Evolutionary conservation across 2,888 invertebrate species (phyloP), one percentile per base, ranked within the genome.

Genomic region (Leucozona laternaria): DNA sequence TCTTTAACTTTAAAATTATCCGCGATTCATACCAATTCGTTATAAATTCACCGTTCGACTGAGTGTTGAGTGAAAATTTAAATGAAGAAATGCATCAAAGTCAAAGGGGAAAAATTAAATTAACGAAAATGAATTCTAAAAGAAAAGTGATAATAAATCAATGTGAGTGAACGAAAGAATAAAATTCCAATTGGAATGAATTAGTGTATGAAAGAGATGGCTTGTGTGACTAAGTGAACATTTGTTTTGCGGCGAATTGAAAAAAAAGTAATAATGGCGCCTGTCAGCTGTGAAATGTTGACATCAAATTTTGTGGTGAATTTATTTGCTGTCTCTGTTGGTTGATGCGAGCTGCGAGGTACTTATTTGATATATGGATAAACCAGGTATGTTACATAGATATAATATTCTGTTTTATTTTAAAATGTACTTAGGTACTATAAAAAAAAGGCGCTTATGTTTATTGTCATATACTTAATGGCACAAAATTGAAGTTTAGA

Each of bases 31-130:
- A 53, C 75, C 53, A n/a, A 31, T 73, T 13, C 15, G 53, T 58
- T 60, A 40, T 68, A 77, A 85, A 85, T 80, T 80, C 84, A 80
- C 80, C 76, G 77, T 62, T 62, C 66, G 72, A 85, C 84, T 85
- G 79, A 78, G n/a, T 22, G 57, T 80, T 85, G 79, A 78, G n/a
- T 22, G 57, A 71, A 57, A 48, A 48, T 20, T 66, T 15, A 11
- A 53, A 45, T 45, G 45, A 62, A 73, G 28, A 71, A 79, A 71
- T 70, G 66, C 48, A 48, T 75, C 50, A 50, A 70, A 60, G 72
- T 75, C 50, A 50, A 70, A 60, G 72, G 76, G 48, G 60, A 75
- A 84, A 17, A 17, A n/a, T 0, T 20, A 22, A 2, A 28, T 15
- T 8, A 6, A 50, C 50, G 72, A 72, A 60, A 62, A 68, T 66